A percentile compares a stretch with the other conserved stretches of the same genome.
Evolutionary conservation across 1,140 invertebrate species (phyloP).

Genomic region (Ceratina japonica): DNA sequence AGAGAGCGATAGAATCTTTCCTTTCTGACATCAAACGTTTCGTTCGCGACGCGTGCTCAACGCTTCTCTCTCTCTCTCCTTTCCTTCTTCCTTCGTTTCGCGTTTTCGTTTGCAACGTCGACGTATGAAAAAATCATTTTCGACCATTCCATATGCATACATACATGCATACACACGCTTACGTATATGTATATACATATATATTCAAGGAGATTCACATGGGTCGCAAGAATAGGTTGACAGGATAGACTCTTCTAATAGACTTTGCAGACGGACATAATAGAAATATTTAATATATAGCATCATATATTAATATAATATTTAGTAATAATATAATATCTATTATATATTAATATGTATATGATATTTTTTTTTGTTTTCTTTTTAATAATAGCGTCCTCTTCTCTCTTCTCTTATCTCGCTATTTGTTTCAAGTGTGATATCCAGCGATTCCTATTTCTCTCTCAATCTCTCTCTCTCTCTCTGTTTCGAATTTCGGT

Average conservation of each 20-base stretch:
- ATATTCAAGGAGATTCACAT: constrained; percentile 64
- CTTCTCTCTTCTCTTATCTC: constrained; percentile 24
- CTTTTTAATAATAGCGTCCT: constrained; percentile 57
- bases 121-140: constrained; percentile 43
- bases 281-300: constrained; percentile 79
- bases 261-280: constrained; percentile 79
- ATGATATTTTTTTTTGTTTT: constrained; percentile 54
- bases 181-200: constrained; percentile 55
- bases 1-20: constrained; percentile 9
- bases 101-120: constrained; percentile 13
- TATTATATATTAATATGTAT: constrained; percentile 70
- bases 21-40: constrained; percentile 2
- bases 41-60: constrained; percentile 17
- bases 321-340: constrained; percentile 71
- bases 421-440: constrained; percentile 54
- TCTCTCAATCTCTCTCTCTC: no score
- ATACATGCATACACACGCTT: constrained; percentile 55
- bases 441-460: constrained; percentile 52
- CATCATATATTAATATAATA: constrained; percentile 72
- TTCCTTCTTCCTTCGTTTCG: not conserved
- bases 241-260: constrained; percentile 79
- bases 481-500: constrained; percentile 38
- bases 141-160: constrained; percentile 49
- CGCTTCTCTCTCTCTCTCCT: not conserved
- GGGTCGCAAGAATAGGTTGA: constrained; percentile 68